These are phyloP conservation scores for Pteropus alecto DNA, from an alignment of 2,113 vertebrate genomes.

Conservation along the genomic window DNA sequence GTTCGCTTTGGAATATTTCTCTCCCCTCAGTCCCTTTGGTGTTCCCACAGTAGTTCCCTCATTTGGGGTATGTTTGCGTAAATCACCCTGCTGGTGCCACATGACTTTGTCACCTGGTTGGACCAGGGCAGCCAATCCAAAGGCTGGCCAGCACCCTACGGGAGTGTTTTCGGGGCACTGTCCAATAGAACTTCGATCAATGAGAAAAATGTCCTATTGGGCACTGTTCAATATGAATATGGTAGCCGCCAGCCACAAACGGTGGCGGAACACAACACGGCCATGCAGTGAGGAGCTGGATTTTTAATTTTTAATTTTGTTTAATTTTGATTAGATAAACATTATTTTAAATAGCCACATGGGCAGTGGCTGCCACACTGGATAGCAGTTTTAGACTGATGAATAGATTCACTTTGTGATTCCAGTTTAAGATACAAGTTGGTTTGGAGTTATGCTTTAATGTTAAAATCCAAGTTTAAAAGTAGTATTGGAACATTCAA, in stretches of 20 bases:
- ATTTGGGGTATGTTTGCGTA: background rate
- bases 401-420: background rate
- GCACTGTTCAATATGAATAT: background rate
- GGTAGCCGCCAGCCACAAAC: background rate
- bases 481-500: background rate
- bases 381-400: background rate
- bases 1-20: background rate
- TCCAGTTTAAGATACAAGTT: background rate
- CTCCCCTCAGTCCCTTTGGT: background rate
- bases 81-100: background rate
- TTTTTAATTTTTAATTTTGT: background rate
- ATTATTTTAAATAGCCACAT: background rate
- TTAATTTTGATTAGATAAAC: background rate
- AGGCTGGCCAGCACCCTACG: background rate
- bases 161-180: background rate
- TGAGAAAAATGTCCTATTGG: background rate
- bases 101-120: background rate
- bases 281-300: background rate
- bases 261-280: background rate
- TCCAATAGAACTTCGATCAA: accelerated
- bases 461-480: background rate
- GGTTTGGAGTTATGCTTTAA: background rate
- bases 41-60: background rate
- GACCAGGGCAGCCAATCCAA: background rate
- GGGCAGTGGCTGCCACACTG: background rate